Conservation (phyloP, 2,797 vertebrate genomes). For the Acanthurus tractus region DNA sequence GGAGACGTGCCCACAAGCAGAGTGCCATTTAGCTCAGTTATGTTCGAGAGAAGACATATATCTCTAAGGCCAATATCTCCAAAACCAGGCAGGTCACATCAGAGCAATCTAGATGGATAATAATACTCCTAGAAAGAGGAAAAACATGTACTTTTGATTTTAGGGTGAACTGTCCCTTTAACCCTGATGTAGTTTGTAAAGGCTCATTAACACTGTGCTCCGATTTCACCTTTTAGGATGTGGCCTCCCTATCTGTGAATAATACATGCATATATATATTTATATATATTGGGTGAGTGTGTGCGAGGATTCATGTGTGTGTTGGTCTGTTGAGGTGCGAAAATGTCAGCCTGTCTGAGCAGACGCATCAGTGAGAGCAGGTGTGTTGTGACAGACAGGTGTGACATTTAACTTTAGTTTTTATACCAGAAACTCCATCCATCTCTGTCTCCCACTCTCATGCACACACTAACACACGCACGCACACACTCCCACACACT, state of each 20-base stretch:
- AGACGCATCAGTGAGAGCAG: conserved; percentile 71
- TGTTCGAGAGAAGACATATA: no score
- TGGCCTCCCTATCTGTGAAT: conserved; percentile 21
- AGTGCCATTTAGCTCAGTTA: no score
- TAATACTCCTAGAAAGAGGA: no score
- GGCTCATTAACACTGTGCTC: conserved; percentile 6
- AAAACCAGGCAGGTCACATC: no score
- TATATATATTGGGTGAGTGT: background rate
- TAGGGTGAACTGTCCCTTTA: no score
- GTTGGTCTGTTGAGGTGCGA: conserved; percentile 70
- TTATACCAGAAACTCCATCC: conserved; percentile 79
- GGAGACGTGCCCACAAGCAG: no score
- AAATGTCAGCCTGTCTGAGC: conserved; percentile 85
- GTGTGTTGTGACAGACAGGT: conserved; percentile 84
- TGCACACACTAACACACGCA: background rate
- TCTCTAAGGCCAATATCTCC: no score
- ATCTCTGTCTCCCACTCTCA: conserved; percentile 72
- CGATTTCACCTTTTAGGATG: conserved; percentile 18
- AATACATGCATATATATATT: conserved; percentile 12
- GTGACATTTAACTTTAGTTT: conserved; percentile 88
- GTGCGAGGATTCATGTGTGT: conserved; percentile 23
- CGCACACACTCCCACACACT: conserved; percentile 12
- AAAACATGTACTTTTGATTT: no score
- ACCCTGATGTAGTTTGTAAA: background rate
- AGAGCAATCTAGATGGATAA: no score